phyloP scores from a whole-genome alignment of 2,888 invertebrate genomes.

The Adelphocoris suturalis region DNA sequence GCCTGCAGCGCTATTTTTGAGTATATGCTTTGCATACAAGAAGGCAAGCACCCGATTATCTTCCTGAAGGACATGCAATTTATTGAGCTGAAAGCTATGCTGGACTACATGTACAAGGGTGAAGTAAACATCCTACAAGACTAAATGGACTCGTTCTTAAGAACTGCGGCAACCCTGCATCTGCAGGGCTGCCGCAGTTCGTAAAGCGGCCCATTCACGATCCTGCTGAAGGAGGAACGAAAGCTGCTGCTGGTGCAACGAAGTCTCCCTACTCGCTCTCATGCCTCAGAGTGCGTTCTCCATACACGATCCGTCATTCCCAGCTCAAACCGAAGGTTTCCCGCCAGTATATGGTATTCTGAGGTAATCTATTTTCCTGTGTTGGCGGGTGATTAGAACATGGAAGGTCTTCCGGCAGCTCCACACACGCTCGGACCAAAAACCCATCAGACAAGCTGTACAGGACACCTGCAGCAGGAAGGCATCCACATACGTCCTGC shows the following conservation, averaged over 20 bases:
- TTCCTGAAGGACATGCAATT: slow-evolving; percentile 95
- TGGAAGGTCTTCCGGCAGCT: no score
- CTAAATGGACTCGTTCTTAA: slow-evolving; percentile 91
- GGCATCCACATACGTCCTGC: no score
- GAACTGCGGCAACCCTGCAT: slow-evolving; percentile 94
- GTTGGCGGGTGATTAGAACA: no score
- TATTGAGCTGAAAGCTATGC: slow-evolving; percentile 93
- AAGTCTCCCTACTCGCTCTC: no score
- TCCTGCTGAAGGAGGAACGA: no score
- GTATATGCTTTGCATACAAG: slow-evolving; percentile 92
- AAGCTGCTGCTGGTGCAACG: no score
- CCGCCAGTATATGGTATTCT: no score
- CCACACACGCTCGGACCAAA: slow-evolving; percentile 67
- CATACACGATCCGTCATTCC: no score
- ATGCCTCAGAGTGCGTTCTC: no score
- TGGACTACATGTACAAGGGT: slow-evolving; percentile 96
- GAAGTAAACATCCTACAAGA: slow-evolving; percentile 96
- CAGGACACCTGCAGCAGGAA: slow-evolving; percentile 91
- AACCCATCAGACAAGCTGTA: slow-evolving; percentile 73
- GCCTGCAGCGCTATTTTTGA: slow-evolving; percentile 83
- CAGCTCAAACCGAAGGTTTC: no score
- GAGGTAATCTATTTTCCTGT: no score
- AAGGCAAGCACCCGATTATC: slow-evolving; percentile 94
- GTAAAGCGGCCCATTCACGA: no score
- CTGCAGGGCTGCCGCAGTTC: slow-evolving; percentile 86